Evolutionary conservation across 2,797 vertebrate species (phyloP).

Genomic region (Nannoperca australis): DNA sequence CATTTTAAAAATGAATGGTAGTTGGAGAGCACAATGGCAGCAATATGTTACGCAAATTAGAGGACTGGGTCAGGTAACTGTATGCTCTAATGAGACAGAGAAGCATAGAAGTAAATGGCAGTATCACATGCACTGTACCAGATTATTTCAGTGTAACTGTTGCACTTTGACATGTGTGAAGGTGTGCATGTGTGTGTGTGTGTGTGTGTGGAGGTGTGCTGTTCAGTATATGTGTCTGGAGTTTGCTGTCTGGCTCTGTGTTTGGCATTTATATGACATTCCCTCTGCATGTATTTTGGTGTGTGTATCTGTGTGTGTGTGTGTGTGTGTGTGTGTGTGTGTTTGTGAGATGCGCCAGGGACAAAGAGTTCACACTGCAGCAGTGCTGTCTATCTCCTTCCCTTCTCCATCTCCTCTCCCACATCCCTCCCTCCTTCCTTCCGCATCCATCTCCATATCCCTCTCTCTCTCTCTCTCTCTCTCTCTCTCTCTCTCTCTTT

Average conservation of each 20-base stretch:
- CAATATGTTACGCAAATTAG: not conserved
- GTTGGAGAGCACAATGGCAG: not conserved
- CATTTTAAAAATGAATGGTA: not conserved
- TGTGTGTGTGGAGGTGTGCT: constrained; percentile 17
- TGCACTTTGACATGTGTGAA: constrained; percentile 28
- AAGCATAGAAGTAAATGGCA: not conserved
- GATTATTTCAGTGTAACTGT: not conserved
- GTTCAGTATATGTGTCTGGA: constrained; percentile 16
- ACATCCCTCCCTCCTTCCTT: constrained; percentile 34
- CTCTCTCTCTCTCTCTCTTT: not conserved
- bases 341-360: constrained; percentile 54
- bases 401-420: constrained; percentile 36
- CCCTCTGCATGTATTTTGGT: constrained; percentile 52
- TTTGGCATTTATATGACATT: constrained; percentile 57
- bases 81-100: constrained; percentile 29
- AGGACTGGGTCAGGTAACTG: not conserved
- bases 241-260: constrained; percentile 40
- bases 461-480: not conserved
- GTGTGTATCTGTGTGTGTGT: constrained; percentile 33
- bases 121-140: not conserved
- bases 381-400: constrained; percentile 61
- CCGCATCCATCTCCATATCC: constrained; percentile 34
- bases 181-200: not conserved
- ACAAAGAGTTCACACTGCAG: constrained; percentile 78
- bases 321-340: constrained; percentile 18